phyloP scores from a whole-genome alignment of 1,140 invertebrate genomes.

The Plutomurus gul region DNA sequence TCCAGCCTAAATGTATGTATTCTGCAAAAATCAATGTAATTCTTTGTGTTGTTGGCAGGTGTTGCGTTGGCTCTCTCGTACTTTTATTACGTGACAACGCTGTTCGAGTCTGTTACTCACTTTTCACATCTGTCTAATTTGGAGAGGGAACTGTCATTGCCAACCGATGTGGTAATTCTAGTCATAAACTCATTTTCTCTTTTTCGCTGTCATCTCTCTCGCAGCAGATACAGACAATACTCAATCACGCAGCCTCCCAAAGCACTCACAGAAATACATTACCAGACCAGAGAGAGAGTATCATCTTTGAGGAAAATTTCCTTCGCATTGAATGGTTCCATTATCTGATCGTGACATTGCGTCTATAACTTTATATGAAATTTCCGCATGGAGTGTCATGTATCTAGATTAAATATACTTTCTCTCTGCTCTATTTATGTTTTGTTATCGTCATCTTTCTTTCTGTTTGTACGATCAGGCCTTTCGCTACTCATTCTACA shows the following conservation, averaged over 20 bases:
- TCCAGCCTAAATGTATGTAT: too few relatives aligned
- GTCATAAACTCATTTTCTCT: slow-evolving; percentile 25
- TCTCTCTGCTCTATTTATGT: neutral
- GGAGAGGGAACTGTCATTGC: slow-evolving; percentile 79
- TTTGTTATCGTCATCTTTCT: neutral
- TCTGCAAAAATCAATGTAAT: neutral
- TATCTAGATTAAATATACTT: neutral
- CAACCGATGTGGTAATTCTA: slow-evolving; percentile 74
- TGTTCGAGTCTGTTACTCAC: slow-evolving; percentile 80
- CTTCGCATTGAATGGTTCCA: too few relatives aligned
- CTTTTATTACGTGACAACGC: slow-evolving; percentile 61
- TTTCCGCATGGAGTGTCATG: too few relatives aligned
- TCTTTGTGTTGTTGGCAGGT: slow-evolving; percentile 14
- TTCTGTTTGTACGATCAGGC: slow-evolving; percentile 64
- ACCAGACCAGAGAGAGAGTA: too few relatives aligned
- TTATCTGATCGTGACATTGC: too few relatives aligned
- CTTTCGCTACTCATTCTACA: slow-evolving; percentile 86
- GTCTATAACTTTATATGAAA: too few relatives aligned
- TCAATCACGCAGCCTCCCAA: too few relatives aligned
- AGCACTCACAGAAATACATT: too few relatives aligned
- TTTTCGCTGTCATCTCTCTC: neutral
- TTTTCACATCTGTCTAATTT: slow-evolving; percentile 81
- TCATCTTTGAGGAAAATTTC: too few relatives aligned
- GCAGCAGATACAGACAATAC: too few relatives aligned
- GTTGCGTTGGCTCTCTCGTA: slow-evolving; percentile 17